phyloP scores from a whole-genome alignment of 2,888 invertebrate genomes.

The Gryllus longicercus region DNA sequence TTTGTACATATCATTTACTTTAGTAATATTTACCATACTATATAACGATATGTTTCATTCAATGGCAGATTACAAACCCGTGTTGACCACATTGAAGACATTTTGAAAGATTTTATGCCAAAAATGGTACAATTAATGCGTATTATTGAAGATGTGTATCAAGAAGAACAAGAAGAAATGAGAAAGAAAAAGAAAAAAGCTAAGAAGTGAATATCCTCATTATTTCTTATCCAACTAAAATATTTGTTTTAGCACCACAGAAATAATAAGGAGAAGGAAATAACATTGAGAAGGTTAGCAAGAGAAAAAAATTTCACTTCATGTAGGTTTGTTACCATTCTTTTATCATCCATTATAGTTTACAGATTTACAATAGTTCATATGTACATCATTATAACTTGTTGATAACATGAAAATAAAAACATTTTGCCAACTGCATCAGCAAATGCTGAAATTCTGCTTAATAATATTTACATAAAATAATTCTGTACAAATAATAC shows the following conservation, averaged over 20 bases:
- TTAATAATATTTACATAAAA: conserved; percentile 21
- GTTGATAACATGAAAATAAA: conserved; percentile 1
- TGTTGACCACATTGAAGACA: not conserved
- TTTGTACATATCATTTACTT: no score
- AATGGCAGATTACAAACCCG: not conserved
- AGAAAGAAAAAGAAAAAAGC: no score
- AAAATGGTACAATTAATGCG: not conserved
- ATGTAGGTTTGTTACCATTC: conserved; percentile 1
- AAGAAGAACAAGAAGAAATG: not conserved
- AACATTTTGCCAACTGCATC: not conserved
- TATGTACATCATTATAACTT: not conserved
- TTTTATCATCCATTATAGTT: not conserved
- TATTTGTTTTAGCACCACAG: no score
- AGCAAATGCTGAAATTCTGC: not conserved
- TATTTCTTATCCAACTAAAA: no score
- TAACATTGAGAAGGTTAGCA: no score
- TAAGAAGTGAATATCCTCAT: no score
- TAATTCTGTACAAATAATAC: not conserved
- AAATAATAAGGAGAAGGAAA: no score
- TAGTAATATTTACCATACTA: no score
- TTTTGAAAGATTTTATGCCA: not conserved
- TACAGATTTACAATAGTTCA: conserved; percentile 6
- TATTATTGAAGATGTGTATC: not conserved
- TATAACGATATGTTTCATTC: no score
- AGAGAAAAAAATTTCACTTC: not conserved